These are phyloP conservation scores for Rhinophrynus dorsalis DNA, from an alignment of 2,797 vertebrate species.

Conservation along the genomic window DNA sequence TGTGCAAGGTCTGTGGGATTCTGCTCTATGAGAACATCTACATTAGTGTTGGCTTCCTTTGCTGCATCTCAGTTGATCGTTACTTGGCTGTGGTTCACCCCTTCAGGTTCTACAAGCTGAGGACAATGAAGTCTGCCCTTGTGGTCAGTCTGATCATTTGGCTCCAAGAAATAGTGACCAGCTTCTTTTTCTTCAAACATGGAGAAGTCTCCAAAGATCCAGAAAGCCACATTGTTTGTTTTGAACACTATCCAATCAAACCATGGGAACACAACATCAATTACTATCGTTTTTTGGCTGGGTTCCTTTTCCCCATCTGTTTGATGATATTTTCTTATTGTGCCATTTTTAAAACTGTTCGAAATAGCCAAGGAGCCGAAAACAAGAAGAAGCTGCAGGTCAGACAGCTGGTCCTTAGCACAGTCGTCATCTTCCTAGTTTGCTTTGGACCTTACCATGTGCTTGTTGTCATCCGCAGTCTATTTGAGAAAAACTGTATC, in stretches of 20 bases:
- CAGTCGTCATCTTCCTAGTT: constrained; percentile 89
- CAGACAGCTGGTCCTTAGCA: constrained; percentile 87
- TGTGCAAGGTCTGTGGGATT: constrained; percentile 89
- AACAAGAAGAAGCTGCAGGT: constrained; percentile 87
- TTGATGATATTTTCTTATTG: constrained; percentile 82
- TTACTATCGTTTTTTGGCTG: constrained; percentile 86
- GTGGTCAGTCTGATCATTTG: constrained; percentile 77
- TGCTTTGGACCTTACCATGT: constrained; percentile 93
- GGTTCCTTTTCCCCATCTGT: constrained; percentile 87
- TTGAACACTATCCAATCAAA: constrained; percentile 92
- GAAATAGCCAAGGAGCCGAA: constrained; percentile 84
- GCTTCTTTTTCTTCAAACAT: constrained; percentile 76
- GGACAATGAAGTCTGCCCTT: constrained; percentile 79
- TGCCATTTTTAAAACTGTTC: constrained; percentile 82
- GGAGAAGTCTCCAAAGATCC: constrained; percentile 74
- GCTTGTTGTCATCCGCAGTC: constrained; percentile 84
- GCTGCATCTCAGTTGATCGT: constrained; percentile 93
- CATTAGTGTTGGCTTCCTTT: constrained; percentile 93
- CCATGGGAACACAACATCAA: constrained; percentile 82
- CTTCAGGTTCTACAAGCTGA: constrained; percentile 78
- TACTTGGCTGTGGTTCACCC: constrained; percentile 93
- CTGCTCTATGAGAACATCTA: constrained; percentile 97
- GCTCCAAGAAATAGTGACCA: constrained; percentile 85
- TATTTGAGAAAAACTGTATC: constrained; percentile 79
- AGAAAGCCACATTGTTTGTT: constrained; percentile 82